phyloP scores from a whole-genome alignment of 2,888 invertebrate genomes.

The Ornithoptera alexandrae region DNA sequence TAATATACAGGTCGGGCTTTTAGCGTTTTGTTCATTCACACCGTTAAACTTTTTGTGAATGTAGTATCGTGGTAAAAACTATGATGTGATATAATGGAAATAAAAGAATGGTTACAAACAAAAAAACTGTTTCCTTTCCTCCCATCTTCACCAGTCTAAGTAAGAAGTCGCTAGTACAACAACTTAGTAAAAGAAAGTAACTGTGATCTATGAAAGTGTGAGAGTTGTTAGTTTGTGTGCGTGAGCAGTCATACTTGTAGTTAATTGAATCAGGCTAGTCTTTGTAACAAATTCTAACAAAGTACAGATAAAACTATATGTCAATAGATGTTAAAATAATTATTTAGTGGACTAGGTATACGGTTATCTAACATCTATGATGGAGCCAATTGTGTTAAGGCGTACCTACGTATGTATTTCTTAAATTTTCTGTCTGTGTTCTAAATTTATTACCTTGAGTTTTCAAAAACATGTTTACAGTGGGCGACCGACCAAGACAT shows the following conservation, averaged over 20 bases:
- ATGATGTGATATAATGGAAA: conserved; percentile 63
- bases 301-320: not conserved
- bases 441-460: conserved; percentile 48
- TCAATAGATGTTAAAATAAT: not conserved
- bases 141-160: conserved; percentile 57
- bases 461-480: conserved; percentile 80
- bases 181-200: not conserved
- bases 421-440: conserved; percentile 38
- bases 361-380: not conserved
- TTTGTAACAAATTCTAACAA: not conserved
- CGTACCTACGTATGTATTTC: conserved; percentile 40
- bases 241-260: not conserved
- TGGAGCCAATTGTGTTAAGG: not conserved
- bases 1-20: conserved; percentile 14
- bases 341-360: not conserved
- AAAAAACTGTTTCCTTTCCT: conserved; percentile 74
- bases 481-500: conserved; percentile 99
- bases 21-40: conserved; percentile 13
- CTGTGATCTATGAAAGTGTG: conserved; percentile 1
- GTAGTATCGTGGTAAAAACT: conserved; percentile 25
- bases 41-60: conserved; percentile 16
- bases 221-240: not conserved
- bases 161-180: conserved; percentile 10
- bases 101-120: conserved; percentile 67
- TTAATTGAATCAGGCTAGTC: not conserved